Evolutionary conservation across 2,113 vertebrate genomes (phyloP).

Genomic region (Eulacestoma nigropectus): DNA sequence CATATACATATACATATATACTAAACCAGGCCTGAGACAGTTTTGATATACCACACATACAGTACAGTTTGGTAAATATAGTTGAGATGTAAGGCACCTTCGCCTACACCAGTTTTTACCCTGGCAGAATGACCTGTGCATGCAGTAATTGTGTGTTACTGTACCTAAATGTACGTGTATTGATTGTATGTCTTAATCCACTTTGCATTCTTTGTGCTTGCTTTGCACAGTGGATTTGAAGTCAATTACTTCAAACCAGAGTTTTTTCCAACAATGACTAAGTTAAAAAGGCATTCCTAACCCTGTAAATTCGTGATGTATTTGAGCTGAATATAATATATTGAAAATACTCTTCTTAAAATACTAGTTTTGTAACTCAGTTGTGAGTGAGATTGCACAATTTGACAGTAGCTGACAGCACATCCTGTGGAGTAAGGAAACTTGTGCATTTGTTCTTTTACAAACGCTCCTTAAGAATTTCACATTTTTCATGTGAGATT

Average conservation of each 20-base stretch:
- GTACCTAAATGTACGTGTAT: not conserved
- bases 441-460: not conserved
- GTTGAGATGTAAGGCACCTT: not conserved
- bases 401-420: not conserved
- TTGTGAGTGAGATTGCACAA: not conserved
- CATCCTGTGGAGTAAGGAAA: not conserved
- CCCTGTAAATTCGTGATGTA: not conserved
- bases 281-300: not conserved
- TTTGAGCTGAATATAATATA: not conserved
- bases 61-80: not conserved
- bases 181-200: not conserved
- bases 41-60: not conserved
- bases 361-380: not conserved
- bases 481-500: not conserved
- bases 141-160: not conserved
- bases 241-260: not conserved
- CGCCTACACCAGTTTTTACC: not conserved
- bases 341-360: not conserved
- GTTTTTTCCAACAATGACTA: not conserved
- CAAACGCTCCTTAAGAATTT: not conserved
- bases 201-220: not conserved
- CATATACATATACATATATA: too few relatives aligned
- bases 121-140: not conserved
- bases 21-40: not conserved
- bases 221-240: conserved; percentile 18